Conservation (phyloP, 2,797 vertebrate genomes). For the Typhlichthys subterraneus region DNA sequence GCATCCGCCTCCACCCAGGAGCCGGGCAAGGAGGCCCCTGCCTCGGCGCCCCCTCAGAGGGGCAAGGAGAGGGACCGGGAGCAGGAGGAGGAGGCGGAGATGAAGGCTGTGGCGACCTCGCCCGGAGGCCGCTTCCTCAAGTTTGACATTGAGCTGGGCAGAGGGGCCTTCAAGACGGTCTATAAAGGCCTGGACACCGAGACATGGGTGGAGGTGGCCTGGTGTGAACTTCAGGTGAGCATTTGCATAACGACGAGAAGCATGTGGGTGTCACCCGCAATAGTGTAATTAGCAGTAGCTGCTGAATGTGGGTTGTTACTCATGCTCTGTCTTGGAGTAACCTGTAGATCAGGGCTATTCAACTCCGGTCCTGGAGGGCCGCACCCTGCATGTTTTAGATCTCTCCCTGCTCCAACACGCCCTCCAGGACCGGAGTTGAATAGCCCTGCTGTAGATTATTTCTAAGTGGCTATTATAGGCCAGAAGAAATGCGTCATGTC, state of each 20-base stretch:
- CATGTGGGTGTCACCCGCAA: background rate
- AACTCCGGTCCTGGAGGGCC: no score
- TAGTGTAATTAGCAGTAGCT: background rate
- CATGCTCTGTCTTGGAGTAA: background rate
- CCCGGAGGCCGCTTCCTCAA: slow-evolving; percentile 92
- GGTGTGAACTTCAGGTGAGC: slow-evolving; percentile 94
- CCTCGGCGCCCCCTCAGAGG: slow-evolving; percentile 57
- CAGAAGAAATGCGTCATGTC: slow-evolving; percentile 9
- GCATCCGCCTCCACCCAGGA: slow-evolving; percentile 48
- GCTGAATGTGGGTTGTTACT: background rate
- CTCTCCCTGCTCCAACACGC: no score
- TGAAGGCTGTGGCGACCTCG: slow-evolving; percentile 94
- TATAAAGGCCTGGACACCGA: slow-evolving; percentile 95
- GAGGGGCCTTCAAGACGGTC: slow-evolving; percentile 94
- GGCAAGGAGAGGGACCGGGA: slow-evolving; percentile 87
- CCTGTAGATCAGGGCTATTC: background rate
- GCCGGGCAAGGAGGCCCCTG: slow-evolving; percentile 55
- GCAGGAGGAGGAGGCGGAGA: slow-evolving; percentile 91
- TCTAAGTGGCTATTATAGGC: background rate
- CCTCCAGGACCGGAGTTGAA: no score
- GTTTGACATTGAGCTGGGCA: slow-evolving; percentile 92
- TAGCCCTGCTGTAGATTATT: background rate
- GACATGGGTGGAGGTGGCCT: slow-evolving; percentile 96
- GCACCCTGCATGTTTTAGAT: no score
- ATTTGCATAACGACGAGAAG: slow-evolving; percentile 5